Percentiles rank a stretch among this genome's conserved stretches.
These are phyloP conservation scores for Pantala flavescens DNA, from an alignment of 1,140 invertebrate genomes.

Conservation along the genomic window DNA sequence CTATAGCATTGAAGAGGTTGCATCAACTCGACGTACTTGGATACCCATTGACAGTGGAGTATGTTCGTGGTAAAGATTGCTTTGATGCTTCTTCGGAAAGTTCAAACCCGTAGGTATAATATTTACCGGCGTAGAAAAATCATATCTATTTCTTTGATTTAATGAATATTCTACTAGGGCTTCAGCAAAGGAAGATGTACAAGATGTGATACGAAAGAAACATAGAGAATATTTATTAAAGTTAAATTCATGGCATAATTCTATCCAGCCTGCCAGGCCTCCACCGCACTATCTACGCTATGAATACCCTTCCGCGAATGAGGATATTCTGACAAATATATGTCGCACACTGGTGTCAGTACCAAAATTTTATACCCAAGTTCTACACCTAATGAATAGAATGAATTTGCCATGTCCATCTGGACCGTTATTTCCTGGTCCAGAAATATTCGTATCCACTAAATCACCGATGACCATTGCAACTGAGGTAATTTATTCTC, in stretches of 20 bases:
- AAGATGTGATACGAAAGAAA: slow-evolving; percentile 30
- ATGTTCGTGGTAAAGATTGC: slow-evolving; percentile 20
- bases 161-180: slow-evolving; percentile 22
- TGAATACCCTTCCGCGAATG: slow-evolving; percentile 63
- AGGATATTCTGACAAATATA: slow-evolving; percentile 65
- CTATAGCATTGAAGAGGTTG: slow-evolving; percentile 44
- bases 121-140: neutral
- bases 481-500: too few relatives aligned
- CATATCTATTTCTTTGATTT: neutral
- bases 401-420: slow-evolving; percentile 89
- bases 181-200: slow-evolving; percentile 18
- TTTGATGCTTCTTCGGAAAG: neutral
- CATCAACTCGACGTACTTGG: slow-evolving; percentile 54
- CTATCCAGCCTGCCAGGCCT: slow-evolving; percentile 55
- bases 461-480: neutral
- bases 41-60: slow-evolving; percentile 48
- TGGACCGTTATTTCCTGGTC: slow-evolving; percentile 29
- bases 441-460: neutral
- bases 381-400: slow-evolving; percentile 89
- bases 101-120: neutral
- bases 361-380: slow-evolving; percentile 74
- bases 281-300: slow-evolving; percentile 59
- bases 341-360: slow-evolving; percentile 58
- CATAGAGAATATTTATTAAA: slow-evolving; percentile 54
- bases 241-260: slow-evolving; percentile 55